phyloP scores from a whole-genome alignment of 2,797 vertebrate genomes.

The Selene dorsalis region DNA sequence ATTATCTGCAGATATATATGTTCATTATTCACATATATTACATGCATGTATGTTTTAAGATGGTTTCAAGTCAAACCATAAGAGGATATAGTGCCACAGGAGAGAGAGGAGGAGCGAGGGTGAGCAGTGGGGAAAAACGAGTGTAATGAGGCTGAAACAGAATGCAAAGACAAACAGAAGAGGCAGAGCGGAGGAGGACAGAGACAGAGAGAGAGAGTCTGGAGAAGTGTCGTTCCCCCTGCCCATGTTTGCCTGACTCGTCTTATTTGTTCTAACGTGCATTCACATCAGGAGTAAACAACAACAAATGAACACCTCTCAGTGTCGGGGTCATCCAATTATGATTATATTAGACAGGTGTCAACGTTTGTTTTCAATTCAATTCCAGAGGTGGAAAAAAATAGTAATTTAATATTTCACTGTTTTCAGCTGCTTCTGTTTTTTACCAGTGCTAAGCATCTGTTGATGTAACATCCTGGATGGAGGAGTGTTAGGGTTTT shows the following conservation, averaged over 20 bases:
- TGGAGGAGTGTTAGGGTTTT: neutral
- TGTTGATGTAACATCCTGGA: neutral
- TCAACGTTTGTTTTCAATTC: neutral
- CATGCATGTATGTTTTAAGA: conserved; percentile 83
- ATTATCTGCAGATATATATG: conserved; percentile 76
- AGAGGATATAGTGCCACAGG: conserved; percentile 72
- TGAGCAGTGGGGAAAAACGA: conserved; percentile 55
- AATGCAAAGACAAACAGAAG: conserved; percentile 73
- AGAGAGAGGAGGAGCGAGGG: conserved; percentile 59
- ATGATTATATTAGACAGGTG: neutral
- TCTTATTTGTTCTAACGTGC: conserved; percentile 20
- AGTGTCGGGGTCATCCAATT: neutral
- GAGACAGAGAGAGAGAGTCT: conserved; percentile 52
- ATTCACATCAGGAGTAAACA: conserved; percentile 12
- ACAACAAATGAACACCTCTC: neutral
- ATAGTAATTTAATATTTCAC: neutral
- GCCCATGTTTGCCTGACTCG: neutral
- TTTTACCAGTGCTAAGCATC: neutral
- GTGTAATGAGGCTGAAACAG: conserved; percentile 73
- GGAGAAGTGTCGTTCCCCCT: conserved; percentile 35
- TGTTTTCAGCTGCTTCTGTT: neutral
- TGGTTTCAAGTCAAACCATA: conserved; percentile 81
- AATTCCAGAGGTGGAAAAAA: conserved; percentile 44
- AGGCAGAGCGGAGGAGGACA: conserved; percentile 65
- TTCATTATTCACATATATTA: conserved; percentile 78